These are phyloP conservation scores for Temnothorax nylanderi DNA, from an alignment of 1,140 invertebrate species.

Conservation along the genomic window DNA sequence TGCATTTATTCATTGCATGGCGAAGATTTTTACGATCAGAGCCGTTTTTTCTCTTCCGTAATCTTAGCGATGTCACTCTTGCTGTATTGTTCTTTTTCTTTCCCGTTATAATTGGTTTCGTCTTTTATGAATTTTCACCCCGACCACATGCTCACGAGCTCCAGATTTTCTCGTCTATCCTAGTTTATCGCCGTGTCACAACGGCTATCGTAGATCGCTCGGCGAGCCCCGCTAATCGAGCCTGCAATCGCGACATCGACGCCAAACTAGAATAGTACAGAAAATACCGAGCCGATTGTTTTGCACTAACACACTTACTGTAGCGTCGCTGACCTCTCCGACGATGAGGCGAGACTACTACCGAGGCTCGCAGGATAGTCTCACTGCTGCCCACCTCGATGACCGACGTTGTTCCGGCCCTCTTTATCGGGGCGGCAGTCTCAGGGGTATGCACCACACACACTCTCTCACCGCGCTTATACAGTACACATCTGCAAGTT, in stretches of 20 bases:
- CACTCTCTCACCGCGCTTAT: conserved; percentile 73
- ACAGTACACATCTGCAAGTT: conserved; percentile 57
- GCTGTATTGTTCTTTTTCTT: conserved; percentile 70
- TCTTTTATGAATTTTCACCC: conserved; percentile 71
- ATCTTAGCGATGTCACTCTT: conserved; percentile 63
- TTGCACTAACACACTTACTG: conserved; percentile 85
- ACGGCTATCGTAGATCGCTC: not conserved
- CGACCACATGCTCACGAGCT: conserved; percentile 80
- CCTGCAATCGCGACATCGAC: not conserved
- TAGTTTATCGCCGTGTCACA: conserved; percentile 55
- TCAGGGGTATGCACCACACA: conserved; percentile 85
- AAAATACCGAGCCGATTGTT: conserved; percentile 81
- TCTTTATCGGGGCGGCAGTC: conserved; percentile 85
- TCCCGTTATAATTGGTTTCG: conserved; percentile 70
- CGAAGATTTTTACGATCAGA: conserved; percentile 68
- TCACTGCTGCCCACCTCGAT: conserved; percentile 87
- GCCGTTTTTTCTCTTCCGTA: conserved; percentile 51
- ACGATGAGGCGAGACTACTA: conserved; percentile 95
- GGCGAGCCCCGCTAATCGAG: not conserved
- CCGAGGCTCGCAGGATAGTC: conserved; percentile 94
- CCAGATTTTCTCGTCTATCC: conserved; percentile 75
- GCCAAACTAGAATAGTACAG: conserved; percentile 75
- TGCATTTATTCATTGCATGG: conserved; percentile 81
- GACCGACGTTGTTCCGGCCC: conserved; percentile 83
- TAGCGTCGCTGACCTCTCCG: conserved; percentile 86